Evolutionary conservation across 2,888 invertebrate species (phyloP), one percentile per base, ranked within the genome.

Genomic region (Blastobasis adustella): DNA sequence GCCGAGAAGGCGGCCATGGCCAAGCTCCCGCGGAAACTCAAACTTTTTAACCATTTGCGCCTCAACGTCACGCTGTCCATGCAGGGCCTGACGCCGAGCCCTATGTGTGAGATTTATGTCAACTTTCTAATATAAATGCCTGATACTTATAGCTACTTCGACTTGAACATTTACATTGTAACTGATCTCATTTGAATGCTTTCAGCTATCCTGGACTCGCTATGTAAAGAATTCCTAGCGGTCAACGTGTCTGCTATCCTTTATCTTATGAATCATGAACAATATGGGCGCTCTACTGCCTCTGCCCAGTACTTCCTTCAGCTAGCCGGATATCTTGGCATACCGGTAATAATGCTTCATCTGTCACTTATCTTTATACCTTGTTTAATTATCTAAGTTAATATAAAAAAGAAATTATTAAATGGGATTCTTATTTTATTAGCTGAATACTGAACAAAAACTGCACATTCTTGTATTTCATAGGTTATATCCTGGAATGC

Each of bases 401-500:
- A 41, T 1, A 8, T 41, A 1, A 23, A 1, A 23, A 23, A 2
- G 23, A 23, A 3, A 23, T 23, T 23, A 23, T 23, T 2, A 2
- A 23, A 23, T 23, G 23, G 2, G 23, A 23, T 23, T 23, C 3
- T 23, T 23, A 23, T 23, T 23, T 23, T 23, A n/a, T n/a, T n/a
- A n/a, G n/a, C n/a, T n/a, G n/a, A n/a, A n/a, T n/a, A n/a, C n/a
- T 3, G 23, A 23, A 23, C 23, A 23, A 23, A 23, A 23, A 23
- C 2, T 23, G 23, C 23, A 23, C 23, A 23, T n/a, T n/a, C 23
- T 23, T 23, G 23, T 23, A 23, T 23, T 23, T 23, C 23, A 23
- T 65, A 87, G 66, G 97, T 98, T 50, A 96, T 98, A 65, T 96
- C 97, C 6, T 98, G 98, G 98, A 98, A 98, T 83, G 97, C 98